These are phyloP conservation scores for Drosophila tripunctata DNA, from an alignment of 2,888 invertebrate species.

Conservation along the genomic window DNA sequence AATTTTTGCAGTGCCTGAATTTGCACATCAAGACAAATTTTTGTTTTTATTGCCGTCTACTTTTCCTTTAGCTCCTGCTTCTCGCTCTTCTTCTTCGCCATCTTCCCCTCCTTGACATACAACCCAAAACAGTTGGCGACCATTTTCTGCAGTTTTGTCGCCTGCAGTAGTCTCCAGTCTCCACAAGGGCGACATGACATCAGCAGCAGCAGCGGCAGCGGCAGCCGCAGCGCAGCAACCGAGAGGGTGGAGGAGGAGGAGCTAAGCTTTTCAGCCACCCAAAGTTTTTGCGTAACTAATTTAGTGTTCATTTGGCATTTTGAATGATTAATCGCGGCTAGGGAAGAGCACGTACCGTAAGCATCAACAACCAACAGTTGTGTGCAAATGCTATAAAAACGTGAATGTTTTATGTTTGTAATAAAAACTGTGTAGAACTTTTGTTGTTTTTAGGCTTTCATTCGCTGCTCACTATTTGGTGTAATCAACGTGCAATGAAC, in stretches of 20 bases:
- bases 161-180: constrained; percentile 21
- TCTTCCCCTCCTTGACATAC: constrained; percentile 17
- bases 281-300: constrained; percentile 44
- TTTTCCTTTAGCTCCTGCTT: constrained; percentile 7
- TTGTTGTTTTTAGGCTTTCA: constrained; percentile 22
- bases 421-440: constrained; percentile 51
- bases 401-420: constrained; percentile 63
- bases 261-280: constrained; percentile 24
- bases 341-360: constrained; percentile 56
- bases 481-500: constrained; percentile 70
- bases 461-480: constrained; percentile 61
- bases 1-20: constrained; percentile 34
- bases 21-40: constrained; percentile 46
- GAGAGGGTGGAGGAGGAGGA: constrained; percentile 1
- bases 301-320: constrained; percentile 39
- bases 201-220: constrained; percentile 10
- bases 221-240: not conserved
- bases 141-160: constrained; percentile 27
- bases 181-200: constrained; percentile 38
- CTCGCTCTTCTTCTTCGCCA: not conserved
- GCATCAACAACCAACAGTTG: constrained; percentile 34
- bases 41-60: constrained; percentile 40
- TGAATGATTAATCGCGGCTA: constrained; percentile 46
- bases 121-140: constrained; percentile 19
- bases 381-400: constrained; percentile 31